Evolutionary conservation across 2,113 vertebrate species (phyloP).

Genomic region (Podarcis cretensis): DNA sequence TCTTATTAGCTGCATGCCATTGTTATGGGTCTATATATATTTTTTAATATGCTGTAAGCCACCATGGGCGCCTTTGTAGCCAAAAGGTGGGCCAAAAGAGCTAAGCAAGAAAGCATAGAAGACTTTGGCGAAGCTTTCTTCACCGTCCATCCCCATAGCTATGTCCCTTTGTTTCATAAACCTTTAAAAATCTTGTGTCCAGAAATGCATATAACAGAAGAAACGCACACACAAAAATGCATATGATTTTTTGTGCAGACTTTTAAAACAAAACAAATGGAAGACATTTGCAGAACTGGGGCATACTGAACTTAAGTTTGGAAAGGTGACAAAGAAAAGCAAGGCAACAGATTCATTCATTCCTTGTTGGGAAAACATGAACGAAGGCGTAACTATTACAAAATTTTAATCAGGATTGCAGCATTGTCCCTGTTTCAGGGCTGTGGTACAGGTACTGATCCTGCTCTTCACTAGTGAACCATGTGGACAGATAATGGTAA

Average conservation of each 20-base stretch:
- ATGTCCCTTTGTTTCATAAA: not conserved
- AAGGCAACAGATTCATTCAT: not conserved
- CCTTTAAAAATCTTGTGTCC: not conserved
- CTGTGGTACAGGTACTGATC: not conserved
- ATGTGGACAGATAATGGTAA: not conserved
- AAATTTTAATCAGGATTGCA: not conserved
- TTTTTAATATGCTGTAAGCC: not conserved
- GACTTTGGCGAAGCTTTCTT: not conserved
- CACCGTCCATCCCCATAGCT: not conserved
- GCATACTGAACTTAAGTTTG: no score
- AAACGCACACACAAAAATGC: no score
- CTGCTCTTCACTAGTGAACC: not conserved
- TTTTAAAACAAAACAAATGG: no score
- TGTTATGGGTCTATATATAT: not conserved
- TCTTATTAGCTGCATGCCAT: not conserved
- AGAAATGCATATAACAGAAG: no score
- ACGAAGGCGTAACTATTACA: not conserved
- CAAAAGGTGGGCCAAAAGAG: not conserved
- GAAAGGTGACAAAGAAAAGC: not conserved
- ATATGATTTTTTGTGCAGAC: no score
- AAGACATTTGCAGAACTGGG: no score
- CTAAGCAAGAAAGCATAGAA: not conserved
- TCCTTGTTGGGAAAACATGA: not conserved
- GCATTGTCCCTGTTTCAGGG: not conserved
- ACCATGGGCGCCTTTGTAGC: not conserved